Percentiles rank a stretch among this genome's conserved stretches.
These are phyloP conservation scores for Penaeus indicus DNA, from an alignment of 1,140 invertebrate genomes.

Conservation along the genomic window DNA sequence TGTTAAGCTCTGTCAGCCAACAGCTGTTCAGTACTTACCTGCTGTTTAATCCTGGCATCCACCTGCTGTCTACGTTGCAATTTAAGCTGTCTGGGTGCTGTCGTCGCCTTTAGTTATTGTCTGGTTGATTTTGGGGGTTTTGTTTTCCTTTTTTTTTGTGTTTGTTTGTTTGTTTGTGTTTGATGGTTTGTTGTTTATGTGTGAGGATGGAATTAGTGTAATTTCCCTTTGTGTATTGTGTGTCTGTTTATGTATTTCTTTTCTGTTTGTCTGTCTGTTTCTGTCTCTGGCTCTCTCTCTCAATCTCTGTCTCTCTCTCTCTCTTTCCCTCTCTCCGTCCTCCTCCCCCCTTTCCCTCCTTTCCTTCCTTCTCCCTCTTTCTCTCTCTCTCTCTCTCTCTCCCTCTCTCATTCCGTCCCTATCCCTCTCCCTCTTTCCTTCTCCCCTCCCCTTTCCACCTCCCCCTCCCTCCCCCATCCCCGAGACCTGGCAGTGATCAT, in stretches of 20 bases:
- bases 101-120: no score
- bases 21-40: no score
- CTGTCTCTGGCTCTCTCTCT: not conserved
- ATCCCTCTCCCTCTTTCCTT: not conserved
- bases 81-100: no score
- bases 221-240: not conserved
- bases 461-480: conserved; percentile 19
- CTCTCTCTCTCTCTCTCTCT: conserved; percentile 36
- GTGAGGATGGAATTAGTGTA: not conserved
- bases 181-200: no score
- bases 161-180: no score
- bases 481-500: conserved; percentile 53
- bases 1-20: no score
- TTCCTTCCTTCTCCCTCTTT: conserved; percentile 18
- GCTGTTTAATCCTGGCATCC: no score
- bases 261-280: conserved; percentile 29
- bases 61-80: no score
- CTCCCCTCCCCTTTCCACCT: not conserved
- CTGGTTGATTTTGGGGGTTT: no score
- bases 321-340: not conserved
- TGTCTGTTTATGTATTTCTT: not conserved
- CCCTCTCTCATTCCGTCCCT: conserved; percentile 11
- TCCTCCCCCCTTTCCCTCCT: not conserved
- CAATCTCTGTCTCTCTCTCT: not conserved
- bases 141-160: no score